These are phyloP conservation scores for Corythornis vintsioides DNA, from an alignment of 2,113 vertebrate species.

Conservation along the genomic window DNA sequence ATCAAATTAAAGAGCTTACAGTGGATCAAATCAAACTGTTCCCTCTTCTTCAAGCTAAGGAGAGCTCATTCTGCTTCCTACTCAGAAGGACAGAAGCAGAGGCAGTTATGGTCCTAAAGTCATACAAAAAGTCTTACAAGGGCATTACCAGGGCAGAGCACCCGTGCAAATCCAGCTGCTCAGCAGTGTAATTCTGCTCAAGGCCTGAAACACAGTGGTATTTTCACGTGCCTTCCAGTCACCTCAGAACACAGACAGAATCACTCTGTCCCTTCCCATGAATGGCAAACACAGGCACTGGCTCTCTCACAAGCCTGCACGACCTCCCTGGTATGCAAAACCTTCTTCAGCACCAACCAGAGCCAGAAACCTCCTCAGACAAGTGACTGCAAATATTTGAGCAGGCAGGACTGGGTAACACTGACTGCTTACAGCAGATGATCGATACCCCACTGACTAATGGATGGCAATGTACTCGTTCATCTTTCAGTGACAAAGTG, in stretches of 20 bases:
- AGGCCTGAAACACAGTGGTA: accelerated
- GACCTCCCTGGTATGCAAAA: background rate
- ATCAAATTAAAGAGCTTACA: background rate
- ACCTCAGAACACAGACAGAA: background rate
- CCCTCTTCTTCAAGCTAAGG: background rate
- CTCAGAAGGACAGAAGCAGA: background rate
- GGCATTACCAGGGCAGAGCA: background rate
- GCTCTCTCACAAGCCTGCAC: background rate
- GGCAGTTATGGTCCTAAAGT: background rate
- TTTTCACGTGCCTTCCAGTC: background rate
- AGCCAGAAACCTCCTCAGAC: background rate
- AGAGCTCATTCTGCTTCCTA: background rate
- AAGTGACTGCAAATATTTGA: background rate
- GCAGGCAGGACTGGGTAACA: background rate
- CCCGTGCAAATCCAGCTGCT: background rate
- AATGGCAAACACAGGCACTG: background rate
- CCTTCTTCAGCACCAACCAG: background rate
- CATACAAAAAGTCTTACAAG: background rate
- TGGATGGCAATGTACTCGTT: background rate
- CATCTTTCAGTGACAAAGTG: background rate
- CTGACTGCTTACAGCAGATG: background rate
- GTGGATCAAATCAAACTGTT: background rate
- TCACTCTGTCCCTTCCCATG: background rate
- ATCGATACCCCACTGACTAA: background rate
- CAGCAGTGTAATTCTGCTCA: background rate